These are phyloP conservation scores for Ginglymostoma cirratum DNA, from an alignment of 2,113 vertebrate genomes.

Conservation along the genomic window DNA sequence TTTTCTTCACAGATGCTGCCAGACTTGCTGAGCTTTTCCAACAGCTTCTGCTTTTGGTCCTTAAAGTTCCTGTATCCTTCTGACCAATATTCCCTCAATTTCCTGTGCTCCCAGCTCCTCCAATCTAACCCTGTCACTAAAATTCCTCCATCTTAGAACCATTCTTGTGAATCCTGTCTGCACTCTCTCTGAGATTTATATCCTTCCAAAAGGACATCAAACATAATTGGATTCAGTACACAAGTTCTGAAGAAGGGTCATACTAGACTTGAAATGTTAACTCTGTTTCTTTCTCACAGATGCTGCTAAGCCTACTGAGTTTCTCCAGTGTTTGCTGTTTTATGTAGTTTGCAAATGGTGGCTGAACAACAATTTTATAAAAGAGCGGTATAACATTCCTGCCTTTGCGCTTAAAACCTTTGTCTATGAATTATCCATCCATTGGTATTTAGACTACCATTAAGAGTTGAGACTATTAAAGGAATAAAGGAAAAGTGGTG, in stretches of 20 bases:
- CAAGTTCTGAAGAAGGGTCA: too few relatives aligned
- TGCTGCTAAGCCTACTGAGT: too few relatives aligned
- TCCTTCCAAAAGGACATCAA: neutral
- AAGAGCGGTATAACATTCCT: neutral
- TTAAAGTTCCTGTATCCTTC: neutral
- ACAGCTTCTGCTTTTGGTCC: too few relatives aligned
- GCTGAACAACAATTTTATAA: neutral
- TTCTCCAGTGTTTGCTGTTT: too few relatives aligned
- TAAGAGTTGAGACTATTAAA: too few relatives aligned
- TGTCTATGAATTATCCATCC: neutral
- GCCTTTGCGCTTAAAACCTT: neutral
- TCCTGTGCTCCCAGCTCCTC: neutral
- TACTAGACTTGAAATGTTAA: too few relatives aligned
- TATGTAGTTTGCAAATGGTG: neutral
- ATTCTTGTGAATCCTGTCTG: neutral
- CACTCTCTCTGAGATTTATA: neutral
- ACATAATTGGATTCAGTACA: neutral
- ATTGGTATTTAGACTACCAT: too few relatives aligned
- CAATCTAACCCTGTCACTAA: neutral
- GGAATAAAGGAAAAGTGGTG: too few relatives aligned
- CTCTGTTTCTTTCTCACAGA: too few relatives aligned
- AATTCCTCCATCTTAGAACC: neutral
- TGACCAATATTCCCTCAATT: neutral
- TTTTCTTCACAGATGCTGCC: too few relatives aligned
- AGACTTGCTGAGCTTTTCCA: too few relatives aligned